phyloP scores from a whole-genome alignment of 2,797 vertebrate genomes.

The Eptatretus atami region DNA sequence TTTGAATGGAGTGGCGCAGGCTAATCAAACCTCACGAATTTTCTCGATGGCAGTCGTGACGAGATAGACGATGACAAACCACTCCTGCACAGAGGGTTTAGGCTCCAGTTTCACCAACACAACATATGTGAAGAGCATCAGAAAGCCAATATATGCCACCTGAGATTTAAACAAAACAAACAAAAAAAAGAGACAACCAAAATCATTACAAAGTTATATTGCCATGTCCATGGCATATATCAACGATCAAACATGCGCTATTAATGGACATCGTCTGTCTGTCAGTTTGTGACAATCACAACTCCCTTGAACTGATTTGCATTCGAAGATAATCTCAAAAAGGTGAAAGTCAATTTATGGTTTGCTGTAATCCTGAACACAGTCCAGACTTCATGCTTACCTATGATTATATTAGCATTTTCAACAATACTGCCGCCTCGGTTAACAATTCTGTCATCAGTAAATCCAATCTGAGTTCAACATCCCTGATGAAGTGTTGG shows the following conservation, averaged over 20 bases:
- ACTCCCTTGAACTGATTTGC: constrained; percentile 10
- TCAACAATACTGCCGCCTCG: too few species aligned
- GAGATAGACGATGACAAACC: constrained; percentile 58
- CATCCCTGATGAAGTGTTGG: too few species aligned
- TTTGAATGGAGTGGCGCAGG: neutral
- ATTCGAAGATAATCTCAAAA: neutral
- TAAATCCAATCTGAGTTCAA: too few species aligned
- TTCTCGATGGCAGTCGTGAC: constrained; percentile 54
- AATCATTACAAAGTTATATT: too few species aligned
- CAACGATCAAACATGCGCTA: neutral
- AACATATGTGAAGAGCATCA: constrained; percentile 60
- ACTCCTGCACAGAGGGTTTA: constrained; percentile 39
- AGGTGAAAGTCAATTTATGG: neutral
- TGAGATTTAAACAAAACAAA: constrained; percentile 12
- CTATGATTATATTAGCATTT: too few species aligned
- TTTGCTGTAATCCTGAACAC: too few species aligned
- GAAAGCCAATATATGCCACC: constrained; percentile 60
- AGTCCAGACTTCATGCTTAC: too few species aligned
- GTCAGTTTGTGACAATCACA: neutral
- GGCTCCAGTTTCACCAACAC: constrained; percentile 58
- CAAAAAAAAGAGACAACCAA: neutral
- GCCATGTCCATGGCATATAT: too few species aligned
- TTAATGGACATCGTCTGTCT: neutral
- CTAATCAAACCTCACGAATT: constrained; percentile 42
- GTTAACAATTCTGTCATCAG: too few species aligned